Base-by-base conservation (phyloP, 2,888 invertebrate species). In the Carpatolechia fugitivella region DNA sequence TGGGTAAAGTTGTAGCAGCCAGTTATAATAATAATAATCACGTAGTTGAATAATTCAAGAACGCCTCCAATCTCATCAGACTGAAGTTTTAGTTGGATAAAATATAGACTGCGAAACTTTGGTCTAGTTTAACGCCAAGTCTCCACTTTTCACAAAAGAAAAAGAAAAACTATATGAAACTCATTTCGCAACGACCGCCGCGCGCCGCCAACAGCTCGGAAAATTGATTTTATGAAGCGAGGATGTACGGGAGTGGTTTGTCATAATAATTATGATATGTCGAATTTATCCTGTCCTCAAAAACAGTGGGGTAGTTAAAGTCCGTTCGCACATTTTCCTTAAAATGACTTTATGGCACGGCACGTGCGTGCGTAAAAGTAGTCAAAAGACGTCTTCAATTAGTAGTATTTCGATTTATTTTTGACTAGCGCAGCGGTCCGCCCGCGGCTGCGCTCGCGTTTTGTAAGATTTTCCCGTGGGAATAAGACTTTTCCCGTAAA, bases 161-260 rank as follows among this genome's bases (percentile, higher is more conserved):
- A 24, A 24, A 24, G 24, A 6, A 35, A 53, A 53, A 46, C 35
- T 53, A 46, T 53, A 46, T 46, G 14, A 52, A 46, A 53, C 53
- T 53, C 46, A 46, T 53, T 46, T 46, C 18, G 16, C 16, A 35
- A 35, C 46, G 35, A 46, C 40, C 18, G 46, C 20, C n/a, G 8
- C 29, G 30, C 18, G 46, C 20, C n/a, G 8, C 29, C 44, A 53
- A 46, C 53, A 24, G 35, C 46, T 46, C 29, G 53, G 46, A 53
- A 53, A 53, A 53, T 52, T 53, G 53, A 20, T 49, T 49, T 49
- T 49, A 52, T 52, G 52, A 52, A 52, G 41, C 52, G 52, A 49
- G 35, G 16, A 30, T 35, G 49, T 33, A 49, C 49, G 49, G 14
- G 14, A 24, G 49, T 11, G 11, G 31, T 35, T 48, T 30, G 30